These are phyloP conservation scores for Bombus affinis DNA, from an alignment of 1,140 invertebrate species.

Conservation along the genomic window DNA sequence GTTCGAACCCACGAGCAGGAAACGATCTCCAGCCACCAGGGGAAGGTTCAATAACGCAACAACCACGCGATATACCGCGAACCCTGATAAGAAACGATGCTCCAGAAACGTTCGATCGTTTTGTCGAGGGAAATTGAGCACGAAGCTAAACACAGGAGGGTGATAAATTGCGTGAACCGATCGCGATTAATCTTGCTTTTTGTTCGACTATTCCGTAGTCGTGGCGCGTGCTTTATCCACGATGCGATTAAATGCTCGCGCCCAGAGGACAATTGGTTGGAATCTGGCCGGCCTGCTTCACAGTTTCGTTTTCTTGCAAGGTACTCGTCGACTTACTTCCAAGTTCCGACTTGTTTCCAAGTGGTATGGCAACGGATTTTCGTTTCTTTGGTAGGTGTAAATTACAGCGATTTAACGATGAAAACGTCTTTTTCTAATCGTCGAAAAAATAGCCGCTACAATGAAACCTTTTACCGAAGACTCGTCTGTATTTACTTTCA, in stretches of 20 bases:
- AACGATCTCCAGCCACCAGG: neutral
- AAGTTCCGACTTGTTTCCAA: too few relatives aligned
- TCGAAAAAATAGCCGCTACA: too few relatives aligned
- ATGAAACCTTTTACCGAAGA: too few relatives aligned
- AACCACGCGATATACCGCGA: neutral
- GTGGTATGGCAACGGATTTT: too few relatives aligned
- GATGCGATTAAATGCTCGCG: slow-evolving; percentile 11
- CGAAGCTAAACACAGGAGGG: neutral
- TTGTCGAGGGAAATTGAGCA: neutral
- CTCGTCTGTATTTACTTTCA: too few relatives aligned
- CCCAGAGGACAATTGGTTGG: neutral
- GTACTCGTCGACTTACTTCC: too few relatives aligned
- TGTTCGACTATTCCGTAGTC: neutral
- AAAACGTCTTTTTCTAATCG: too few relatives aligned
- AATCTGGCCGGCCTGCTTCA: neutral
- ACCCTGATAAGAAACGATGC: neutral
- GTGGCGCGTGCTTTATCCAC: neutral
- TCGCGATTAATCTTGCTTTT: slow-evolving; percentile 36
- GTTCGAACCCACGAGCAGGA: neutral
- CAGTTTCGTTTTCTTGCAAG: neutral
- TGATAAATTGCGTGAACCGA: slow-evolving; percentile 30
- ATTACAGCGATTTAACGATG: too few relatives aligned
- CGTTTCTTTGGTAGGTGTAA: too few relatives aligned
- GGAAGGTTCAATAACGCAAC: too few relatives aligned
- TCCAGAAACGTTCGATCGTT: slow-evolving; percentile 7